phyloP scores from a whole-genome alignment of 2,888 invertebrate species.

The Ennomos quercinarius region DNA sequence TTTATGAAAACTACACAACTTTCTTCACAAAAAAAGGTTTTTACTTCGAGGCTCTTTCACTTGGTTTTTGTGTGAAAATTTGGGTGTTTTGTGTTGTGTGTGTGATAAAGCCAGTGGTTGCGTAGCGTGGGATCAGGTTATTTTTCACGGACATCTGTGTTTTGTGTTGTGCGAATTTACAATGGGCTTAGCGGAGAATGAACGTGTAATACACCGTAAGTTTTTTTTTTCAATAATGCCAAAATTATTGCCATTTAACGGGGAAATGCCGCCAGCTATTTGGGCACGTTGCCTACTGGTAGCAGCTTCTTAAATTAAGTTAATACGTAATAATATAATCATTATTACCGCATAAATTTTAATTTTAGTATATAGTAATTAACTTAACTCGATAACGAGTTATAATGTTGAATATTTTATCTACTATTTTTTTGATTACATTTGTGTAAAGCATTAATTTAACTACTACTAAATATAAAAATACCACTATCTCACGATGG shows the following conservation, averaged over 20 bases:
- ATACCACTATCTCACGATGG: too few species aligned
- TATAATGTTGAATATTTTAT: too few species aligned
- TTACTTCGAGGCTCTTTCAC: neutral
- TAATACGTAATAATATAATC: too few species aligned
- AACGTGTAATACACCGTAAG: slow-evolving; percentile 42
- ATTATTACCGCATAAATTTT: too few species aligned
- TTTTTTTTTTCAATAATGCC: slow-evolving; percentile 26
- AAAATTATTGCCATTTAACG: slow-evolving; percentile 1
- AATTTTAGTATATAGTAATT: too few species aligned
- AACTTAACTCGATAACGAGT: too few species aligned
- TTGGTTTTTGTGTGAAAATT: slow-evolving; percentile 21
- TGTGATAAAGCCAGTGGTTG: slow-evolving; percentile 27
- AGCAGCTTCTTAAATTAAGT: too few species aligned
- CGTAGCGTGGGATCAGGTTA: slow-evolving; percentile 45
- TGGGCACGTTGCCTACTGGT: too few species aligned
- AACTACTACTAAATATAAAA: too few species aligned
- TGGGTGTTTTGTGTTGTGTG: slow-evolving; percentile 19
- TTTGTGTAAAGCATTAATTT: too few species aligned
- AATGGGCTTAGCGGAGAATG: slow-evolving; percentile 34
- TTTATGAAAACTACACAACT: slow-evolving; percentile 58
- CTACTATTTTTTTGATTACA: too few species aligned
- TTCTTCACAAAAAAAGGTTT: slow-evolving; percentile 15
- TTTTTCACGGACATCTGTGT: slow-evolving; percentile 46
- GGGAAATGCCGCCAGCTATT: too few species aligned
- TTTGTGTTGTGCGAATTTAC: slow-evolving; percentile 43